Conservation (phyloP, 2,888 invertebrate genomes). For the Dichetophora obliterata region DNA sequence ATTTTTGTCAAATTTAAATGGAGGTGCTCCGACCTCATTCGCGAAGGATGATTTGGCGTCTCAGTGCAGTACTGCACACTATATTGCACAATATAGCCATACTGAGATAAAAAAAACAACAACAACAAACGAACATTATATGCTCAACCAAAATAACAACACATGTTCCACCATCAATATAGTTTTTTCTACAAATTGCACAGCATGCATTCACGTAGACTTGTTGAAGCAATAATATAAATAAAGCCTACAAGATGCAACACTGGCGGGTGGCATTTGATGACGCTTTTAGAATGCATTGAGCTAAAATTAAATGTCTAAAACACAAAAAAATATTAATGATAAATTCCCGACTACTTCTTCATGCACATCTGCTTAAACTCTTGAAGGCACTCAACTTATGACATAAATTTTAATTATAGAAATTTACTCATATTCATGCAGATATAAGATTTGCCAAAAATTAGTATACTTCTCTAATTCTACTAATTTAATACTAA, state of each 20-base stretch:
- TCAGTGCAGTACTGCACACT: neutral
- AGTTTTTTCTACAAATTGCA: neutral
- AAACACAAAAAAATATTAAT: neutral
- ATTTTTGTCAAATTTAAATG: neutral
- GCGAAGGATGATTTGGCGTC: too few species aligned
- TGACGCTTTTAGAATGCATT: neutral
- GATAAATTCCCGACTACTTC: neutral
- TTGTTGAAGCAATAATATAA: neutral
- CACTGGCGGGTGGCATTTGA: too few species aligned
- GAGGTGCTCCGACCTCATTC: neutral
- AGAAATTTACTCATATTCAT: slow-evolving; percentile 22
- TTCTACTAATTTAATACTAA: neutral
- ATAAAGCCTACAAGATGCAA: neutral
- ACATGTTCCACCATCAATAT: neutral
- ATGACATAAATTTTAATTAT: slow-evolving; percentile 58
- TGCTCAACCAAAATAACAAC: neutral
- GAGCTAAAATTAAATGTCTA: neutral
- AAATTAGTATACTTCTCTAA: neutral
- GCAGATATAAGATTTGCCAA: neutral
- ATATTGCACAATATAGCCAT: neutral
- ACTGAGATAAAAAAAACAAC: neutral
- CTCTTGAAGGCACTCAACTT: slow-evolving; percentile 50
- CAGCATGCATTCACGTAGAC: neutral
- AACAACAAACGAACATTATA: neutral
- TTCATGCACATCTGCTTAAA: neutral